Evolutionary conservation across 2,888 invertebrate species (phyloP).

Genomic region (Eilema caniola): DNA sequence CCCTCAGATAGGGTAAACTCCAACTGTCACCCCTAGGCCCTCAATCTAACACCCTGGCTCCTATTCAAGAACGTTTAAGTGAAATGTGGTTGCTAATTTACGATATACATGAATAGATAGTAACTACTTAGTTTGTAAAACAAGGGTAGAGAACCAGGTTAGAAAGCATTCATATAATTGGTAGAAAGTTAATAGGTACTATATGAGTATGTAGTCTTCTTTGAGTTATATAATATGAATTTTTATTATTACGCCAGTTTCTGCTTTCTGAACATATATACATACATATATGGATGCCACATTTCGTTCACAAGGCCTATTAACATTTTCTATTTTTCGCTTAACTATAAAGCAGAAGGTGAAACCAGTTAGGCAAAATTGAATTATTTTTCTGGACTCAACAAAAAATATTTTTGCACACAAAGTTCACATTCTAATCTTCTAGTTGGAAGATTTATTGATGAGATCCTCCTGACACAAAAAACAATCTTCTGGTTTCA

Average conservation of each 20-base stretch:
- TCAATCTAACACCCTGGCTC: no score
- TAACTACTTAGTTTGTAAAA: slow-evolving; percentile 52
- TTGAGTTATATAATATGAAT: background rate
- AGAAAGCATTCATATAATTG: slow-evolving; percentile 5
- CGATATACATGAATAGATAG: background rate
- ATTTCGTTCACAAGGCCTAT: background rate
- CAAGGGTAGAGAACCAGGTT: background rate
- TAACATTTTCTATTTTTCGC: background rate
- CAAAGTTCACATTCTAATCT: no score
- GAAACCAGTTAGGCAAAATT: no score
- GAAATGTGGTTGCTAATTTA: no score
- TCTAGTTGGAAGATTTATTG: no score
- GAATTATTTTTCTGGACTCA: no score
- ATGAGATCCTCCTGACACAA: no score
- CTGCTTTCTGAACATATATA: slow-evolving; percentile 15
- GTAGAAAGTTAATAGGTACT: slow-evolving; percentile 7
- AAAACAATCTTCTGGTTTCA: no score
- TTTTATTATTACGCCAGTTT: slow-evolving; percentile 10
- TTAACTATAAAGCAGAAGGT: background rate
- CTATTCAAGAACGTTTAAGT: no score
- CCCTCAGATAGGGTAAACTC: no score
- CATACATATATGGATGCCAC: background rate
- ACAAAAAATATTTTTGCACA: no score
- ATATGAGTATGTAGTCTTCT: background rate
- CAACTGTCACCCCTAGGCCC: no score